Evolutionary conservation across 2,797 vertebrate species (phyloP), one percentile per base, ranked within the genome.

Genomic region (Centroberyx gerrardi): DNA sequence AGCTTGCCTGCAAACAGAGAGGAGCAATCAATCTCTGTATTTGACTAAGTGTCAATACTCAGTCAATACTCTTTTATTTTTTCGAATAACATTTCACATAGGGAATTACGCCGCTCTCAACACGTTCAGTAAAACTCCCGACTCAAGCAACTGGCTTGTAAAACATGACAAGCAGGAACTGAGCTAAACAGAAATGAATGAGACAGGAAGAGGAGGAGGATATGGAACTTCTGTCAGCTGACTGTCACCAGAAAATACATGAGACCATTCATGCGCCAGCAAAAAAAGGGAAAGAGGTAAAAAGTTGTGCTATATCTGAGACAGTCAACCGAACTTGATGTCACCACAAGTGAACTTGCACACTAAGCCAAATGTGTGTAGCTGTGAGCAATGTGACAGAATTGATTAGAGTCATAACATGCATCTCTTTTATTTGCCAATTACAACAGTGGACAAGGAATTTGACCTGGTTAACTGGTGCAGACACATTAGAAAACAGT

Each of bases 1-100:
- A 99, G 69, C 49, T 98, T 99, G 58, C 97, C 98, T 99, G 74
- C 5, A 88, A 82, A 74, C 10, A 75, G 0, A 55, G 15, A 40
- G 27, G 3, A 33, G 8, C n/a, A 71, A 67, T 62, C 40, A 22
- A 46, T 4, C 13, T 46, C 15, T 10, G 12, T 40, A 40, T 40
- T 1, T 12, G 12, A 40, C 38, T 1, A 2, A 40, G 8, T 1
- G 9, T 12, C 9, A 10, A 40, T 2, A 10, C 10, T 38, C 36
- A 22, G 22, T 8, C 33, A 36, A 36, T 36, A 6, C 8, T 44
- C 12, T 44, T 49, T 49, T 49, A 49, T 49, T 9, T 22, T 2
- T 51, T 6, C 3, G 7, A 18, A 4, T 15, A 10, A 60, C 18
- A 40, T n/a, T 22, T 40, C 17, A 22, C 5, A 40, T 4, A 40